These are phyloP conservation scores for Spinibarbus caldwelli DNA, from an alignment of 2,797 vertebrate species.

Conservation along the genomic window DNA sequence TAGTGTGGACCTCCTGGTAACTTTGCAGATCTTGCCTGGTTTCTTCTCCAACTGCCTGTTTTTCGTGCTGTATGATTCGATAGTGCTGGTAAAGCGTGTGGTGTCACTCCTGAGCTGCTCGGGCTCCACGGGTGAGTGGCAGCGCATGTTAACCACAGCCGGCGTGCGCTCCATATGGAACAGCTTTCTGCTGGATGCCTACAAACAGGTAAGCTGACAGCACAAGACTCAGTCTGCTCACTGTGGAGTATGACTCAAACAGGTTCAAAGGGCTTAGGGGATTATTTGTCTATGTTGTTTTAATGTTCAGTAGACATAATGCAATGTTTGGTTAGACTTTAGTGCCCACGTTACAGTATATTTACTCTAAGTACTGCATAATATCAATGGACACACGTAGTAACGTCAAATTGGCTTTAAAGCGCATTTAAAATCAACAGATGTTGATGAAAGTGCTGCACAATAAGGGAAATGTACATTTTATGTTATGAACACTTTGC, in stretches of 20 bases:
- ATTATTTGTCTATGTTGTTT: background rate
- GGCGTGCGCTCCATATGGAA: slow-evolving; percentile 96
- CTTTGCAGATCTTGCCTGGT: slow-evolving; percentile 94
- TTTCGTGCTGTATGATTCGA: slow-evolving; percentile 94
- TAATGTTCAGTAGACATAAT: background rate
- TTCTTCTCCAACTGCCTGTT: slow-evolving; percentile 99
- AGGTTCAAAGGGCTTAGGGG: background rate
- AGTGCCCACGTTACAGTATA: background rate
- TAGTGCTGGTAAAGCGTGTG: slow-evolving; percentile 91
- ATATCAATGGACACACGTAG: background rate
- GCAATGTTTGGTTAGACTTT: background rate
- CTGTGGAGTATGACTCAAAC: background rate
- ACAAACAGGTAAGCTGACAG: slow-evolving; percentile 87
- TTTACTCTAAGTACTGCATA: background rate
- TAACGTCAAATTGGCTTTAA: background rate
- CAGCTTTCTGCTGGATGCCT: slow-evolving; percentile 94
- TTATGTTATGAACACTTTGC: background rate
- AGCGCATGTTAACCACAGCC: slow-evolving; percentile 94
- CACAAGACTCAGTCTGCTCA: too few species aligned
- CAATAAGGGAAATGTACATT: background rate
- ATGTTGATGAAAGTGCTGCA: background rate
- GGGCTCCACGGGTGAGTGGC: slow-evolving; percentile 82
- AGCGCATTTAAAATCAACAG: background rate
- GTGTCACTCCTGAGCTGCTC: slow-evolving; percentile 88
- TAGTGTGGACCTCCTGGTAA: slow-evolving; percentile 92